These are phyloP conservation scores for Hephaestus fuliginosus DNA, from an alignment of 2,797 vertebrate species.

Conservation along the genomic window DNA sequence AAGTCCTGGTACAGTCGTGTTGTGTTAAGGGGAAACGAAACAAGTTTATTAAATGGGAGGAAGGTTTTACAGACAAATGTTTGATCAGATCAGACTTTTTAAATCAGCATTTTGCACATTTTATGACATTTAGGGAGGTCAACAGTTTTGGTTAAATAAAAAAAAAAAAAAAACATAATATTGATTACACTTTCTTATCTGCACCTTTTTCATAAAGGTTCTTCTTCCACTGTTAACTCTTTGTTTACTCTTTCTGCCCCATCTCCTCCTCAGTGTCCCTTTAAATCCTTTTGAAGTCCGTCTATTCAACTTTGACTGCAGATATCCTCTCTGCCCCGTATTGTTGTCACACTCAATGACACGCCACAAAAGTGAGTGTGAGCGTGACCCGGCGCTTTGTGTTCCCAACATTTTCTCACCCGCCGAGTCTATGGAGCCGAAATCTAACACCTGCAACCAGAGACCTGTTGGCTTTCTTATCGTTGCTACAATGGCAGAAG, in stretches of 20 bases:
- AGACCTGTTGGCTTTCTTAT: conserved; percentile 59
- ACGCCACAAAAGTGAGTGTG: conserved; percentile 32
- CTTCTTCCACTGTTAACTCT: conserved; percentile 1
- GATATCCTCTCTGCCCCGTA: conserved; percentile 20
- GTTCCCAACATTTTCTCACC: conserved; percentile 66
- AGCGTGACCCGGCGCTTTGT: conserved; percentile 65
- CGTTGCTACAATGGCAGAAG: conserved; percentile 24
- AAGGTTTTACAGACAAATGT: background rate
- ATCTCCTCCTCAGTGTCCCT: conserved; percentile 15
- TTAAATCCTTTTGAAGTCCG: conserved; percentile 44
- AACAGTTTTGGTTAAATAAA: too few species aligned
- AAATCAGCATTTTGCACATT: background rate
- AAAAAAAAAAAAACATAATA: conserved; percentile 13
- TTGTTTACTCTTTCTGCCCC: background rate
- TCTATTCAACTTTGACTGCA: conserved; percentile 40
- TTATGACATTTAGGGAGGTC: background rate
- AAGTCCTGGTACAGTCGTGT: background rate
- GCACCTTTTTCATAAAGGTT: background rate
- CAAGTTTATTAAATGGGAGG: background rate
- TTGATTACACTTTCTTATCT: background rate
- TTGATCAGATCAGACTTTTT: background rate
- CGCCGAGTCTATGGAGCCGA: conserved; percentile 46
- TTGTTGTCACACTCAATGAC: conserved; percentile 63
- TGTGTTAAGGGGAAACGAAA: background rate
- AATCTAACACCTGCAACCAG: conserved; percentile 72